These are phyloP conservation scores for Melinopterus prodromus DNA, from an alignment of 2,888 invertebrate genomes.

Conservation along the genomic window DNA sequence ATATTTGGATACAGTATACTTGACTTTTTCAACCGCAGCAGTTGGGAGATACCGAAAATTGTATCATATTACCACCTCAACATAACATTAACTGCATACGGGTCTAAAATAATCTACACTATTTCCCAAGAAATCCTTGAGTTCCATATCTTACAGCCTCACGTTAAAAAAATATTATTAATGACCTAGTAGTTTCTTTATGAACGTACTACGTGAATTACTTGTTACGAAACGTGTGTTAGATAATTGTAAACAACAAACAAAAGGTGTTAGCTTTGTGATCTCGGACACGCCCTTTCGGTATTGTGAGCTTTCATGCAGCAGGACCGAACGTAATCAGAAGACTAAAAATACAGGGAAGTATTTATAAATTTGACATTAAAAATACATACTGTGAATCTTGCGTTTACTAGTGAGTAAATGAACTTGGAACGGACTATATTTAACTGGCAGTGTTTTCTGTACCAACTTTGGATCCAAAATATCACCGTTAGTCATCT, in stretches of 20 bases:
- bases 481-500: background rate
- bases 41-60: background rate
- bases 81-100: background rate
- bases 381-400: background rate
- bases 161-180: background rate
- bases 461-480: background rate
- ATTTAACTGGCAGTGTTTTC: background rate
- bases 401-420: background rate
- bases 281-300: background rate
- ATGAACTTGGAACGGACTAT: background rate
- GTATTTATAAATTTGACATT: background rate
- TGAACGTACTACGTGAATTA: background rate
- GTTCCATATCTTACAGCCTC: background rate
- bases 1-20: background rate
- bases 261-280: background rate
- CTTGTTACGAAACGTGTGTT: background rate
- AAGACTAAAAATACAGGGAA: background rate
- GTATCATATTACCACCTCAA: background rate
- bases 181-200: background rate
- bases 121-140: constrained; percentile 4
- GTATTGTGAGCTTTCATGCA: background rate
- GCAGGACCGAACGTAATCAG: background rate
- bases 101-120: background rate
- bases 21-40: background rate
- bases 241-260: background rate